Evolutionary conservation across 2,113 vertebrate species (phyloP).

Genomic region (Oophaga pumilio): DNA sequence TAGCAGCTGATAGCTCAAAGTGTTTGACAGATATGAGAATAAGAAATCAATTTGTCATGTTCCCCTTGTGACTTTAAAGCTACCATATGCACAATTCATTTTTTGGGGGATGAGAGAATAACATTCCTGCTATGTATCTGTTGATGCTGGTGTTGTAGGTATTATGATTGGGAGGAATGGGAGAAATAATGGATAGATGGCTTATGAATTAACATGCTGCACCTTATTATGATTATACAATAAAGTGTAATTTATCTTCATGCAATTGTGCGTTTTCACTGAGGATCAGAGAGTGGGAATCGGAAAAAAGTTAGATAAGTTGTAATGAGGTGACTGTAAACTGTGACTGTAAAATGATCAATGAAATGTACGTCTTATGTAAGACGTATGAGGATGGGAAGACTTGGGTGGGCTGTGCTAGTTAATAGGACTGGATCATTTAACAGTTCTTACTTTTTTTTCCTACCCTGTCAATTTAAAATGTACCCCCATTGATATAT

Average conservation of each 20-base stretch:
- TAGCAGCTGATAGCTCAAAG: slow-evolving; percentile 19
- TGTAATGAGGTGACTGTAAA: not conserved
- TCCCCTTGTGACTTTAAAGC: not conserved
- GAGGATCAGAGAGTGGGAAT: not conserved
- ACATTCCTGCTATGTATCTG: not conserved
- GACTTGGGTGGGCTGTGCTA: not conserved
- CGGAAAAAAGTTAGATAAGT: not conserved
- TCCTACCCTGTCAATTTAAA: not conserved
- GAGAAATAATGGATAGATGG: not conserved
- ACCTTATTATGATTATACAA: not conserved
- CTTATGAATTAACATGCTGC: not conserved
- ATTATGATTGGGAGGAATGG: not conserved
- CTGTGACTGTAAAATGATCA: not conserved
- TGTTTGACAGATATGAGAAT: not conserved
- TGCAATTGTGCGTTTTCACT: not conserved
- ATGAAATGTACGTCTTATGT: not conserved
- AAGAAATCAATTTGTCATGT: not conserved
- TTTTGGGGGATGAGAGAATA: not conserved
- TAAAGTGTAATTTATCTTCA: not conserved
- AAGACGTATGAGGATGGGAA: not conserved
- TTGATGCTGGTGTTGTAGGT: not conserved
- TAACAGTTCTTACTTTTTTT: not conserved
- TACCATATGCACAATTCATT: slow-evolving; percentile 3
- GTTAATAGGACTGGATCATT: not conserved
- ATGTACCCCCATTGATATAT: not conserved